Conservation (phyloP, 2,113 vertebrate species). For the Cairina moschata region DNA sequence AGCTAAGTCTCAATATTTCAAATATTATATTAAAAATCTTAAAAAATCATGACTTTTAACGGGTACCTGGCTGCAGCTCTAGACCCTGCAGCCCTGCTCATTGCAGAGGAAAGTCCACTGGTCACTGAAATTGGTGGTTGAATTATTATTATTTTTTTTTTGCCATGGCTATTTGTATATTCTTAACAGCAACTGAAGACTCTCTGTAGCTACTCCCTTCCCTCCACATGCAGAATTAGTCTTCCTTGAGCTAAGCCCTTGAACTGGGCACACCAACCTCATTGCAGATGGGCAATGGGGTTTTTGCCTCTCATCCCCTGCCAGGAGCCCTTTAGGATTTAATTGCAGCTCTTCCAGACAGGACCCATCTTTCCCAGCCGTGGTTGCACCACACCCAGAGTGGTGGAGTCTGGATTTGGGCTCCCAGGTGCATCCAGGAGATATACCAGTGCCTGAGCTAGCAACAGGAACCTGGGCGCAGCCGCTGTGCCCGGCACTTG, state of each 20-base stretch:
- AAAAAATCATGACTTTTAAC: background rate
- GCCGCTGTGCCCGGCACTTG: background rate
- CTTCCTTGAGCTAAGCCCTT: background rate
- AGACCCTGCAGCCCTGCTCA: background rate
- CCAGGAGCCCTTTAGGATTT: fast-evolving
- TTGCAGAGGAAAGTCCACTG: background rate
- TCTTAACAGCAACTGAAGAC: background rate
- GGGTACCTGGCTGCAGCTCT: background rate
- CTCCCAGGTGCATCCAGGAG: slow-evolving; percentile 35
- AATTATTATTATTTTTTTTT: background rate
- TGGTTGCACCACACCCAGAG: fast-evolving
- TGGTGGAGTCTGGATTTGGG: background rate
- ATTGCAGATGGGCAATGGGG: background rate
- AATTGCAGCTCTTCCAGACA: fast-evolving
- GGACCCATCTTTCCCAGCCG: fast-evolving
- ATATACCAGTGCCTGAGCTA: background rate
- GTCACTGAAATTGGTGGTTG: background rate
- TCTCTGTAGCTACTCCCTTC: background rate
- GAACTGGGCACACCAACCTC: background rate
- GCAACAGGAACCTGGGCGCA: slow-evolving; percentile 24
- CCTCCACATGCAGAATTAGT: background rate
- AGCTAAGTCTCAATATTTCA: background rate
- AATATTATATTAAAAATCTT: background rate
- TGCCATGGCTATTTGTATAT: background rate
- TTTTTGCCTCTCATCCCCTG: fast-evolving